Evolutionary conservation across 2,113 vertebrate genomes (phyloP).

Genomic region (Dipodomys ordii): DNA sequence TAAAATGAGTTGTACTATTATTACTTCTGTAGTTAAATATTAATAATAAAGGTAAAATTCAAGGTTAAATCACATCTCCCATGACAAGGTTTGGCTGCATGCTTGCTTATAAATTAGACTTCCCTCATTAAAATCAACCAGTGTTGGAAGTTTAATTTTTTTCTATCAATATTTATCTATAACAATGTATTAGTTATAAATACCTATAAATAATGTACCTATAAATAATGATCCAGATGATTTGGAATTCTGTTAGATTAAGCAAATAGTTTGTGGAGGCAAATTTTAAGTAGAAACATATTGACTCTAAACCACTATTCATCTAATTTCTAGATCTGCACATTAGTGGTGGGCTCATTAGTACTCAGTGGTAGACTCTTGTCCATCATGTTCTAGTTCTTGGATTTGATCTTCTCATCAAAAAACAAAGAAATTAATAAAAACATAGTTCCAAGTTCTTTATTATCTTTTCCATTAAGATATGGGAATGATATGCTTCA

Average conservation of each 20-base stretch:
- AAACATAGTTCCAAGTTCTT: neutral
- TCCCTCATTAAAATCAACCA: slow-evolving; percentile 37
- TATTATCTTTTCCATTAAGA: neutral
- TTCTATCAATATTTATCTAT: neutral
- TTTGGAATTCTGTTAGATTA: slow-evolving; percentile 30
- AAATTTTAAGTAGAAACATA: neutral
- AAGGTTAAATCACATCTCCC: neutral
- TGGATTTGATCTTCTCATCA: neutral
- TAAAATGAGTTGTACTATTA: neutral
- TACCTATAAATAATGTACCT: slow-evolving; percentile 33
- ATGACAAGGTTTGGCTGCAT: slow-evolving; percentile 11
- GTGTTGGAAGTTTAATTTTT: neutral
- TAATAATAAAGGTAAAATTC: slow-evolving; percentile 13
- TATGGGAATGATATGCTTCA: neutral
- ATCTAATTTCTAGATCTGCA: slow-evolving; percentile 1
- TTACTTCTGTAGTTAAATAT: slow-evolving; percentile 44
- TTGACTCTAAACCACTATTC: neutral
- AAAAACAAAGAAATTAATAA: neutral
- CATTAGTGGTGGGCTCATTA: neutral
- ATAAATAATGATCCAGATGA: neutral
- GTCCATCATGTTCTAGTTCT: neutral
- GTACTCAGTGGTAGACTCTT: neutral
- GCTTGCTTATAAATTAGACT: slow-evolving; percentile 26
- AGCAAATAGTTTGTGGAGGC: neutral
- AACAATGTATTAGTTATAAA: neutral